Base-by-base conservation (phyloP, 2,113 vertebrate species). In the Dasypus novemcinctus region DNA sequence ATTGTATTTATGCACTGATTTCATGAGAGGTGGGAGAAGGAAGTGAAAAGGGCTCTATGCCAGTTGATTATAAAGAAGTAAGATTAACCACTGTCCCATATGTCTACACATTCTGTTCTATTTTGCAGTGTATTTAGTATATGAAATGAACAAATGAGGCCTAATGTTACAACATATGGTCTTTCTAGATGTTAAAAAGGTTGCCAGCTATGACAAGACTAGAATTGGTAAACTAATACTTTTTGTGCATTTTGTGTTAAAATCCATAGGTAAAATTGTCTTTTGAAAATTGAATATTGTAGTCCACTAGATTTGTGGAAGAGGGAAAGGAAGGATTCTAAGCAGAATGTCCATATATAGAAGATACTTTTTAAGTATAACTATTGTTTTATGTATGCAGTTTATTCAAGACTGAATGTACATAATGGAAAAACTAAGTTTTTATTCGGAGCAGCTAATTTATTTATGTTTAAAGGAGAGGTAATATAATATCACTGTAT, bases 361-460 rank as follows among this genome's bases (percentile, higher is more conserved):
- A 82, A 64, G 8, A 63, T 7, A 72, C 1, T 83, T 92, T 46
- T 43, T 78, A 9, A 43, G 41, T 23, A 83, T 68, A 84, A 46
- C 21, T 59, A 59, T 5, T 71, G 25, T 36, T 71, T 75, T 2
- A 49, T 84, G 4, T 84, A 0, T 49, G 11, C 7, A 81, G 41
- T 33, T 61, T 36, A 69, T 36, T 88, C 13, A 86, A 81, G 43
- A 14, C 10, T 86, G 76, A 20, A 27, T 21, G 20, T 72, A 92
- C 8, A 64, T 36, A 84, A 27, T 13, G 18, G 87, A 43, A 6
- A 85, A 88, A 78, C 1, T 17, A 54, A 78, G 1, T 84, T 87
- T 33, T 94, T 86, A 82, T n/a, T 81, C 88, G 9, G 95, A 88
- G 81, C 23, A 86, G 18, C 33, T 93, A 66, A 7, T 75, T 78